A percentile compares a stretch with the other conserved stretches of the same genome.
phyloP scores from a whole-genome alignment of 1,140 invertebrate genomes.

The Vollenhovia emeryi region DNA sequence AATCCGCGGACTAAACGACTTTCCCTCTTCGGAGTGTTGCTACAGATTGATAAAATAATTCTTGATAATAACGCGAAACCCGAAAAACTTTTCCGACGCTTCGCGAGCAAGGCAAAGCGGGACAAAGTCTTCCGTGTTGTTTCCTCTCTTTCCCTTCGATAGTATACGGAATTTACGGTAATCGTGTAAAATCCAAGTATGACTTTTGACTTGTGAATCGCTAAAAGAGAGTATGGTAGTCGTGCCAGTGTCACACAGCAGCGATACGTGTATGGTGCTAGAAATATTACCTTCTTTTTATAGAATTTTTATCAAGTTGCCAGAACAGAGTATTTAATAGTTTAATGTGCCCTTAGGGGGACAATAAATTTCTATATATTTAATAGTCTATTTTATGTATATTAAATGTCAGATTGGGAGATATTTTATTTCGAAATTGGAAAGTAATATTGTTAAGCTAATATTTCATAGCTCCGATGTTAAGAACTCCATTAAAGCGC shows the following conservation, averaged over 20 bases:
- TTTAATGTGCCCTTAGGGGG: slow-evolving; percentile 61
- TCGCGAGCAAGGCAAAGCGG: slow-evolving; percentile 42
- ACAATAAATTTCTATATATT: slow-evolving; percentile 11
- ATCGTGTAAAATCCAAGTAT: slow-evolving; percentile 49
- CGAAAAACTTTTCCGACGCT: slow-evolving; percentile 61
- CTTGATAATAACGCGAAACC: background rate
- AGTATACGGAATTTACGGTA: slow-evolving; percentile 55
- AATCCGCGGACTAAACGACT: slow-evolving; percentile 60
- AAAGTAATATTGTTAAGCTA: slow-evolving; percentile 28
- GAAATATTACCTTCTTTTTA: slow-evolving; percentile 69
- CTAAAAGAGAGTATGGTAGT: slow-evolving; percentile 23
- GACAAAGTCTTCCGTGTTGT: slow-evolving; percentile 60
- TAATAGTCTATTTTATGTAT: slow-evolving; percentile 27
- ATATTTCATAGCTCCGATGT: background rate
- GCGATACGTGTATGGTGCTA: slow-evolving; percentile 66
- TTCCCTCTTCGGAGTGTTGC: slow-evolving; percentile 66
- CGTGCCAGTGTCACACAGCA: slow-evolving; percentile 48
- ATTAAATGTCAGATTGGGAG: slow-evolving; percentile 14
- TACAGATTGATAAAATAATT: slow-evolving; percentile 49
- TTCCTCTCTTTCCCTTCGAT: slow-evolving; percentile 43
- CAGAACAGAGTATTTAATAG: slow-evolving; percentile 73
- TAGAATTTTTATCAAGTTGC: slow-evolving; percentile 74
- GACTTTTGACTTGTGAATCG: slow-evolving; percentile 20
- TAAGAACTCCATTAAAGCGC: slow-evolving; percentile 7
- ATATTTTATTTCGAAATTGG: slow-evolving; percentile 13